phyloP scores from a whole-genome alignment of 92 coral and sea anemone genomes.

The Zoanthus gigantus region DNA sequence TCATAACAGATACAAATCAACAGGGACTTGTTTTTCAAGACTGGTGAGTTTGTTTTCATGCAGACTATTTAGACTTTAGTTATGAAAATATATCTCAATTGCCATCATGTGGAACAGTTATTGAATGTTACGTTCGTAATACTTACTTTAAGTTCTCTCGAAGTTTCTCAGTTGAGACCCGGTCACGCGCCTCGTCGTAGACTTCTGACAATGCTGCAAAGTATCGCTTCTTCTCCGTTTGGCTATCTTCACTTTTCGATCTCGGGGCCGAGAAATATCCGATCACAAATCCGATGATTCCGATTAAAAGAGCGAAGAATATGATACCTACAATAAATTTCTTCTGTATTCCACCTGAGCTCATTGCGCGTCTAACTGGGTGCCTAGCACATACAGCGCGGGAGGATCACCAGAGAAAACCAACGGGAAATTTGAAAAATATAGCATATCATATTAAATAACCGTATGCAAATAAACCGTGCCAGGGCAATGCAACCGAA shows the following conservation, averaged over 20 bases:
- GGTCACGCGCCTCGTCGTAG: constrained; percentile 16
- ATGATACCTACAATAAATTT: constrained; percentile 26
- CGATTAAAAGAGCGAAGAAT: constrained; percentile 32
- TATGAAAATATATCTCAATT: neutral
- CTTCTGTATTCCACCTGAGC: constrained; percentile 27
- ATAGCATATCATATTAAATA: neutral
- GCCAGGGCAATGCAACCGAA: constrained; percentile 2
- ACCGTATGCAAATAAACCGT: constrained; percentile 32
- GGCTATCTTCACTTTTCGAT: neutral
- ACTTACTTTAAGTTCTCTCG: constrained; percentile 38
- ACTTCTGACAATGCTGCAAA: neutral
- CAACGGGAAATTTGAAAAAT: neutral
- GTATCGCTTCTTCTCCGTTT: neutral
- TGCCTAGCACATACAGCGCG: neutral
- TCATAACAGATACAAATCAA: neutral
- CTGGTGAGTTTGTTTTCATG: neutral
- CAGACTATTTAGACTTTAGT: neutral
- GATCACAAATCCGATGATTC: constrained; percentile 38
- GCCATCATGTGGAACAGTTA: neutral
- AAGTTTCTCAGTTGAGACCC: constrained; percentile 26
- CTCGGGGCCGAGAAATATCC: constrained; percentile 46
- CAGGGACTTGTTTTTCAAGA: neutral
- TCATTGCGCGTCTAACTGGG: neutral
- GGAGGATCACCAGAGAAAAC: neutral
- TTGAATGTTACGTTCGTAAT: neutral